Base-by-base conservation (phyloP, 2,797 vertebrate genomes). In the Sebastes flavidus region DNA sequence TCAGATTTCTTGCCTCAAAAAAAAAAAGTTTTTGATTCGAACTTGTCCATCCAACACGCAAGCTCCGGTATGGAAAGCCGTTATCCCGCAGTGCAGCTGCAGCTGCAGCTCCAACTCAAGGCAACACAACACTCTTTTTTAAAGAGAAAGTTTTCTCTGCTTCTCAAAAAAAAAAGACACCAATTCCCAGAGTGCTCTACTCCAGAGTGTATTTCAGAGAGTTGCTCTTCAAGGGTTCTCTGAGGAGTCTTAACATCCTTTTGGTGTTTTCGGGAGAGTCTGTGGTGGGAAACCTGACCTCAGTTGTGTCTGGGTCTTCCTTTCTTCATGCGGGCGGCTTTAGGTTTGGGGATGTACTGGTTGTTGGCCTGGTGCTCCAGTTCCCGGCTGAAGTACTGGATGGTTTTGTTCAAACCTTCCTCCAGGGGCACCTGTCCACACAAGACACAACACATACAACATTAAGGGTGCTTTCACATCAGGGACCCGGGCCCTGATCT, bases 261-360 rank as follows among this genome's bases (percentile, higher is more conserved):
- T 30, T 46, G 66, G 66, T 52, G 77, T 49, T 49, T 22, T 30
- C 18, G 34, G 78, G 22, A 30, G 60, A 78, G 77, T 72, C 59
- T 22, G 60, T 25, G 71, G 30, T 16, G 46, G 9, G 55, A 46
- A 8, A 8, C n/a, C 2, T 2, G 1, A 58, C 58, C 68, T 95
- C 93, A 99, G 95, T 95, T 97, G 93, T 98, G 98, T 92, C 97
- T 94, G 69, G 96, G 97, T 91, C 98, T 94, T 87, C 97, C 97
- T 93, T 98, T 99, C 93, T 99, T 99, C 94, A 99, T 98, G 83
- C 97, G 97, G 55, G 98, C 98, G 0, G 98, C 97, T 94, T 99
- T 99, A 22, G 99, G 98, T 94, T 99, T 99, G 88, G 99, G 99
- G 93, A 99, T 99, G 93, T 99, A 99, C 85, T 99, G 98, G 87